A percentile compares a stretch with the other conserved stretches of the same genome.
phyloP scores from a whole-genome alignment of 2,888 invertebrate genomes.

The Polymixis lichenea region DNA sequence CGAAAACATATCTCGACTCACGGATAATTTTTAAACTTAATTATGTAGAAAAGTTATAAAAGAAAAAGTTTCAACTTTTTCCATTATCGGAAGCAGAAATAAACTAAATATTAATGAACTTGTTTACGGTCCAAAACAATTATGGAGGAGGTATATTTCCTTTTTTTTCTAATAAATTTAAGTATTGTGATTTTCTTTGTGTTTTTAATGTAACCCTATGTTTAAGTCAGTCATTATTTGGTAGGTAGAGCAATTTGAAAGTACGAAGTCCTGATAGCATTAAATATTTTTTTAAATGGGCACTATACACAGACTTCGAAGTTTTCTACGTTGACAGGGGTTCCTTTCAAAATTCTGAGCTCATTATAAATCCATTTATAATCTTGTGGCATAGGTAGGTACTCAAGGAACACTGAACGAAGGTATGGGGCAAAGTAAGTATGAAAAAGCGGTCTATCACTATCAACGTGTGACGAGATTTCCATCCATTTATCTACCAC shows the following conservation, averaged over 20 bases:
- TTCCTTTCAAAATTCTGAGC: conserved; percentile 31
- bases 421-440: conserved; percentile 25
- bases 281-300: conserved; percentile 15
- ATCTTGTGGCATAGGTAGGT: conserved; percentile 38
- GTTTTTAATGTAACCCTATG: background rate
- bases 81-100: conserved; percentile 27
- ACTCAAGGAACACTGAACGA: conserved; percentile 14
- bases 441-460: conserved; percentile 27
- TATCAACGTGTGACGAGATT: conserved; percentile 40
- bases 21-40: conserved; percentile 11
- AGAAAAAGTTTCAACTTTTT: conserved; percentile 28
- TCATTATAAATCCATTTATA: conserved; percentile 61
- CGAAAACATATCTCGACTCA: conserved; percentile 5
- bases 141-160: conserved; percentile 1
- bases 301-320: conserved; percentile 7
- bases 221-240: background rate
- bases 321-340: conserved; percentile 42
- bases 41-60: conserved; percentile 23
- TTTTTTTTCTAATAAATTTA: background rate
- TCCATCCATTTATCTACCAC: conserved; percentile 50
- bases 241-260: background rate
- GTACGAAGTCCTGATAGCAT: background rate
- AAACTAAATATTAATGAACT: conserved; percentile 22
- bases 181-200: background rate
- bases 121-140: conserved; percentile 12